Evolutionary conservation across 2,113 vertebrate genomes (phyloP).

Genomic region (Phycodurus eques): DNA sequence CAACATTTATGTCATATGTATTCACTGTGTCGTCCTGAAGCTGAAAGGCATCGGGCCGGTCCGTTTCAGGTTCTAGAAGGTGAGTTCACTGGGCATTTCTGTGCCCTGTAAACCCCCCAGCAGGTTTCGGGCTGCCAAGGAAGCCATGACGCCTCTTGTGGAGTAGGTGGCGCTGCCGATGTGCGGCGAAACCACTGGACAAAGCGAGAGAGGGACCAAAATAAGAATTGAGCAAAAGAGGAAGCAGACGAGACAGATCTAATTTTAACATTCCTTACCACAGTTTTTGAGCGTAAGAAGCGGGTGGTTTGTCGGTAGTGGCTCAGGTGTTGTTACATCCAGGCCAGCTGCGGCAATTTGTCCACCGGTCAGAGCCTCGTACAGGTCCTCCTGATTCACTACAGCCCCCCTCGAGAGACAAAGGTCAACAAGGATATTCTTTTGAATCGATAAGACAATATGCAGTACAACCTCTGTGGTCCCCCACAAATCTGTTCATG

Average conservation of each 20-base stretch:
- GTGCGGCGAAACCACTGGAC: conserved; percentile 73
- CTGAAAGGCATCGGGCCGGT: neutral
- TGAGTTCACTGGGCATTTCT: conserved; percentile 74
- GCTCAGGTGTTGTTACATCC: conserved; percentile 72
- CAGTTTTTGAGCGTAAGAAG: conserved; percentile 75
- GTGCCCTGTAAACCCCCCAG: conserved; percentile 65
- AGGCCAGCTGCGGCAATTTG: conserved; percentile 70
- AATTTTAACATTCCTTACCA: conserved; percentile 23
- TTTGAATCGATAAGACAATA: neutral
- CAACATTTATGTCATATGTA: conserved; percentile 1
- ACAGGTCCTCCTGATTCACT: conserved; percentile 73
- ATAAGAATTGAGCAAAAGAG: neutral
- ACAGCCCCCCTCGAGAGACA: conserved; percentile 59
- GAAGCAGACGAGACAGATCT: neutral
- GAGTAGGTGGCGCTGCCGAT: conserved; percentile 74
- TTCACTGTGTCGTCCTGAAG: neutral
- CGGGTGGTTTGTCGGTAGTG: conserved; percentile 68
- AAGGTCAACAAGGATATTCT: neutral
- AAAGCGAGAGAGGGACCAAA: conserved; percentile 4
- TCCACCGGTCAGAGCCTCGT: conserved; percentile 59
- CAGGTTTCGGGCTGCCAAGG: conserved; percentile 72
- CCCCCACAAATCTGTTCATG: neutral
- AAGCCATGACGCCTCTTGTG: conserved; percentile 76
- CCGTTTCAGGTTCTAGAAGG: conserved; percentile 35
- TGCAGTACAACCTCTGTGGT: neutral